Base-by-base conservation (phyloP, 1,140 invertebrate genomes). In the Nautilus pompilius region DNA sequence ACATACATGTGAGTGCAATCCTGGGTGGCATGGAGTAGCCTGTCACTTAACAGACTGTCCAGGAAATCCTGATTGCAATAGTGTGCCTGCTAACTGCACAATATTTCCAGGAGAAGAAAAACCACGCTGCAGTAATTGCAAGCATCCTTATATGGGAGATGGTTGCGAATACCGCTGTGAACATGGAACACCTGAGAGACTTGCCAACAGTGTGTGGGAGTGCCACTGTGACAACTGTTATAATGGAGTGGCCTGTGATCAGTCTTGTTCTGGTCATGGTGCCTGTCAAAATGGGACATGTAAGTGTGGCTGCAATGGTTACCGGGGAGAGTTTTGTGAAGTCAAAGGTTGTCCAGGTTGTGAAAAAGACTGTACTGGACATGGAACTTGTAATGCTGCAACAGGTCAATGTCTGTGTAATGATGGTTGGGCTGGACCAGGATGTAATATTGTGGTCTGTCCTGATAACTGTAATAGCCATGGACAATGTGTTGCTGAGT, bases 141-240 rank as follows among this genome's bases (percentile, higher is more conserved):
- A 49, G 13, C 56, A 56, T 49, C 69, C 69, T 0, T 69, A 62
- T 58, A 69, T 69, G 48, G 71, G 71, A n/a, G 71, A 73, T 49
- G 58, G 54, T 8, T 73, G 71, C 60, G 67, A 73, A 65, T 58
- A 54, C 22, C 54, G 45, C 22, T 73, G 67, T 62, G 34, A 66
- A 3, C 41, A 70, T 57, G 71, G 71, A 13, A 62, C 45, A 6
- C 45, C 64, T 17, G 22, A 56, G 26, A 46, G 68, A 33, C 55
- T 53, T n/a, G 13, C 34, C 10, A 62, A 69, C 62, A 67, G 63
- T 49, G 56, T 41, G 29, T 73, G 71, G 71, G 45, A 56, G n/a
- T 73, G 71, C 62, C 20, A 55, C 1, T 73, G 71, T 58, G 60
- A 73, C 10, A 28, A 62, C 4, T 73, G 71, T 51, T 73, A 69